A percentile compares a stretch with the other conserved stretches of the same genome.
These are phyloP conservation scores for Rhodeus uyekii DNA, from an alignment of 2,797 vertebrate genomes.

Conservation along the genomic window DNA sequence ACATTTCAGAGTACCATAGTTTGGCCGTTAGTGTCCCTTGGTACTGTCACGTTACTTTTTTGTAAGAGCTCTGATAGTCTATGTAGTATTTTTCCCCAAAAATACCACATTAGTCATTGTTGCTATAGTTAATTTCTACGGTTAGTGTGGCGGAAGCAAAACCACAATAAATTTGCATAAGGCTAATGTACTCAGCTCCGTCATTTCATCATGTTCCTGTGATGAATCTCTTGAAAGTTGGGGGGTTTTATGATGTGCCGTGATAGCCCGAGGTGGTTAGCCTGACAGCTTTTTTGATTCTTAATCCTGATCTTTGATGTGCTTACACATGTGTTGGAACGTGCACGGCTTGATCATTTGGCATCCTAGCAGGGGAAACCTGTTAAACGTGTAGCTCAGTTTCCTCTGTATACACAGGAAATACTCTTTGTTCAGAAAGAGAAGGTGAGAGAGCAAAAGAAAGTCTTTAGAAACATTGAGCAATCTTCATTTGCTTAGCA, in stretches of 20 bases:
- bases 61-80: background rate
- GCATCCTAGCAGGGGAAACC: constrained; percentile 61
- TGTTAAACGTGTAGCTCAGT: constrained; percentile 71
- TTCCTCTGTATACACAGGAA: constrained; percentile 71
- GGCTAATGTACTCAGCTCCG: background rate
- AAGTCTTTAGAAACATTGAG: constrained; percentile 1
- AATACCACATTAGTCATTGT: background rate
- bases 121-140: background rate
- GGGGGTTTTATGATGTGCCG: background rate
- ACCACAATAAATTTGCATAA: background rate
- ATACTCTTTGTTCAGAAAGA: constrained; percentile 53
- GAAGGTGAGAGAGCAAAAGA: constrained; percentile 15
- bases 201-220: background rate
- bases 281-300: constrained; percentile 30
- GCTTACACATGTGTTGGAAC: constrained; percentile 36
- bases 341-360: constrained; percentile 50
- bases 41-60: background rate
- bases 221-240: background rate
- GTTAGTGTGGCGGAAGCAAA: background rate
- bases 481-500: constrained; percentile 11
- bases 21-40: background rate
- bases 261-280: background rate
- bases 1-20: background rate
- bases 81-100: background rate
- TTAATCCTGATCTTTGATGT: constrained; percentile 46